Conservation (phyloP, 2,797 vertebrate genomes). For the Enteromius trimaculatus region DNA sequence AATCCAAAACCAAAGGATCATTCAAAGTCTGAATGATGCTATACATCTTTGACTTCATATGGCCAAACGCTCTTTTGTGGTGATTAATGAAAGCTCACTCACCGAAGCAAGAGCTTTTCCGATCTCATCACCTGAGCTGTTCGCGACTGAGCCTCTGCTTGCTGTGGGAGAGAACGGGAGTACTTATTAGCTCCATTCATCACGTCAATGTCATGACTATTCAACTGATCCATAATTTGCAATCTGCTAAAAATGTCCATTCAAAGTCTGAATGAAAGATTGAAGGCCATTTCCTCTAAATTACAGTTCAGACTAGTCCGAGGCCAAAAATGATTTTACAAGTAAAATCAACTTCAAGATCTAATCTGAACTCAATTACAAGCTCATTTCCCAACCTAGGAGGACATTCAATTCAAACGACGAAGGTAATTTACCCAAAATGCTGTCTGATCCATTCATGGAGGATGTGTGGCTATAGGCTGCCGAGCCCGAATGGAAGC, state of each 20-base stretch:
- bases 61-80: conserved; percentile 4
- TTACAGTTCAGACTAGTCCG: neutral
- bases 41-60: neutral
- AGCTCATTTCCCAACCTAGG: conserved; percentile 7
- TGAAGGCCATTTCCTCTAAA: conserved; percentile 22
- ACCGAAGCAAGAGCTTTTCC: conserved; percentile 98
- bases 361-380: conserved; percentile 23
- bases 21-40: neutral
- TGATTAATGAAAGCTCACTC: conserved; percentile 69
- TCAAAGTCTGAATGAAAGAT: conserved; percentile 10
- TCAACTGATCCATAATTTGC: conserved; percentile 11
- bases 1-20: neutral
- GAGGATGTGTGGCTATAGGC: conserved; percentile 90
- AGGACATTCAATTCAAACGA: neutral
- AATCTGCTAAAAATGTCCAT: conserved; percentile 25
- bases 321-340: conserved; percentile 23
- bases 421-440: conserved; percentile 82
- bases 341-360: conserved; percentile 17
- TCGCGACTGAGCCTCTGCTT: conserved; percentile 87
- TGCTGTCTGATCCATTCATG: conserved; percentile 85
- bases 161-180: conserved; percentile 71
- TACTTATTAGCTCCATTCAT: conserved; percentile 27
- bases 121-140: conserved; percentile 97
- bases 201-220: conserved; percentile 8
- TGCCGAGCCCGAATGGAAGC: conserved; percentile 82